Evolutionary conservation across 2,113 vertebrate genomes (phyloP), one percentile per base, ranked within the genome.

Genomic region (Phaetusa simplex): DNA sequence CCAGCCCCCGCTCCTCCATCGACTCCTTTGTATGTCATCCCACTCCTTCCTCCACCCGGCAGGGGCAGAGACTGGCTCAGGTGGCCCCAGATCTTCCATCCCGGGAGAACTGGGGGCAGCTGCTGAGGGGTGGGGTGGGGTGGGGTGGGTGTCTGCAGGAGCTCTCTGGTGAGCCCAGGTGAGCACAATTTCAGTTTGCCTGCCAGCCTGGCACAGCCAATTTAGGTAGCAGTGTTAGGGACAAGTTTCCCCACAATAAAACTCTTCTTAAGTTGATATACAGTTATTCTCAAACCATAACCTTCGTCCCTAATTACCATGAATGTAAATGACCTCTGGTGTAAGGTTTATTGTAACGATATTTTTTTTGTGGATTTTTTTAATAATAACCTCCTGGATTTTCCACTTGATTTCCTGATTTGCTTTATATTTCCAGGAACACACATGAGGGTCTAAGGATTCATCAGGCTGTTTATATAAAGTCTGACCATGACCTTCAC

Each of bases 1-100:
- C 4, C n/a, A 85, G 2, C 0, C 1, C 4, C 3, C 0, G 0
- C 2, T 42, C 0, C 8, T 12, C 49, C 26, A 1, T 8, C 9
- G 34, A n/a, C 40, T 43, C 40, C 29, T 82, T 86, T 42, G 4
- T 32, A 1, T 2, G 2, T 12, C 27, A 40, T 15, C 22, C 53
- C 32, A 6, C 1, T 12, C 42, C 16, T 72, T 24, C 27, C 42
- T 32, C 21, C 89, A 71, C 52, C 71, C 80, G 62, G n/a, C 19
- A 34, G 40, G 77, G 36, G 24, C 36, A 69, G 40, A 34, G 16
- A 9, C 8, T 3, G 24, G 43, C 40, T 53, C 61, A 65, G 61
- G 3, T 40, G 56, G 11, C 26, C 24, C 26, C 47, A 45, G 43
- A 7, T 2, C 47, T 69, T 24, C 70, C 17, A 6, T 27, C 14